Evolutionary conservation across 2,888 invertebrate species (phyloP), one percentile per base, ranked within the genome.

Genomic region (Chloromyia formosa): DNA sequence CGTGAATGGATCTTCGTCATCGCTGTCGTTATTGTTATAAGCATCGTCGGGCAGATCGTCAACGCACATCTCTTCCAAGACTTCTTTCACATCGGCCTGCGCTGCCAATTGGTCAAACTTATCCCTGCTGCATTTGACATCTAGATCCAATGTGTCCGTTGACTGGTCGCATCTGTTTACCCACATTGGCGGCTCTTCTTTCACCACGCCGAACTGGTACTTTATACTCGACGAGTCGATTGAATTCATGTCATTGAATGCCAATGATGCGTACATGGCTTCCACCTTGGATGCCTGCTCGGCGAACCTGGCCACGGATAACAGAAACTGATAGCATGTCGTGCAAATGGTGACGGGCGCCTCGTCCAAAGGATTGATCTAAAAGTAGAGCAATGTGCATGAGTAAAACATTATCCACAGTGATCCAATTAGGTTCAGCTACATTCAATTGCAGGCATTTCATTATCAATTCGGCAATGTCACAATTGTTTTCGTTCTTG

Each of bases 71-170:
- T 35, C 2, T 4, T 35, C 7, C 27, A 35, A 35, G 2, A 4
- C 27, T 7, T 35, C 27, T 35, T 35, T 35, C 27, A 4, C 7
- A 35, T 35, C 27, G 27, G 2, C 27, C 7, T 2, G 27, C 7
- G 7, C 27, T 35, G 27, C 27, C 27, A 35, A 7, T 35, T 2
- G 27, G 27, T 35, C 27, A 7, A 35, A 35, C 27, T 35, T 35
- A 4, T 2, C 27, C 27, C 7, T 7, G 3, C 7, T 7, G 3
- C 27, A 75, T 64, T 76, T 45, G 40, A 61, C 40, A n/a, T 69
- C 18, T 7, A 77, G 56, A 42, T 77, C 77, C 10, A 45, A 60
- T 12, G 77, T 77, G 53, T 76, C 76, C 14, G 77, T 77, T 10
- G 68, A 53, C 73, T 76, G 74, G 61, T 77, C 76, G 10, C 72